A percentile compares a stretch with the other conserved stretches of the same genome.
These are phyloP conservation scores for Andrena minutula DNA, from an alignment of 2,888 invertebrate species.

Conservation along the genomic window DNA sequence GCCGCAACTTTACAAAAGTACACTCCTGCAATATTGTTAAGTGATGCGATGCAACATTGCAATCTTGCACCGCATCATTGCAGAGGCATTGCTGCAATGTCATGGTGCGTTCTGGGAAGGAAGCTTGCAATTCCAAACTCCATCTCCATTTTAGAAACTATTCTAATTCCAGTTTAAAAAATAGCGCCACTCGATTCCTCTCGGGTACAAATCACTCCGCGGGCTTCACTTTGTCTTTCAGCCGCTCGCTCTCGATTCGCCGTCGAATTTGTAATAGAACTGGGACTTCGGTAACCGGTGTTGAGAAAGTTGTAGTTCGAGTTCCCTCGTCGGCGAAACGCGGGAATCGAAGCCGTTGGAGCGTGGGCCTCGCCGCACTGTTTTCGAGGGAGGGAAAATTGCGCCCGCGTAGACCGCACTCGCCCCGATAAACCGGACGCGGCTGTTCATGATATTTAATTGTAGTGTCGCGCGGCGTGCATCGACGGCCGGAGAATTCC, in stretches of 20 bases:
- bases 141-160: too few species aligned
- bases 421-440: slow-evolving; percentile 47
- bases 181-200: background rate
- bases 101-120: too few species aligned
- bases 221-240: background rate
- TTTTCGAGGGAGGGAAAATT: slow-evolving; percentile 31
- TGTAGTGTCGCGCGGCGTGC: slow-evolving; percentile 34
- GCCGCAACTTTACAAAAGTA: too few species aligned
- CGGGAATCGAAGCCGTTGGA: background rate
- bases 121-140: too few species aligned
- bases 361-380: slow-evolving; percentile 6
- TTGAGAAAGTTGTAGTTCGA: background rate
- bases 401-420: slow-evolving; percentile 39
- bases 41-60: too few species aligned
- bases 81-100: too few species aligned
- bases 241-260: background rate
- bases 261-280: background rate
- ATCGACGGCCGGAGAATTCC: slow-evolving; percentile 44
- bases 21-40: too few species aligned
- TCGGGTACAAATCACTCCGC: too few species aligned
- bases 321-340: background rate
- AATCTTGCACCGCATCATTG: too few species aligned
- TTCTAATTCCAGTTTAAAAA: background rate
- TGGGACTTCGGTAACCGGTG: background rate
- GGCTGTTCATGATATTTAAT: slow-evolving; percentile 59